Evolutionary conservation across 2,113 vertebrate species (phyloP).

Genomic region (Mesembrinibis cayennensis): DNA sequence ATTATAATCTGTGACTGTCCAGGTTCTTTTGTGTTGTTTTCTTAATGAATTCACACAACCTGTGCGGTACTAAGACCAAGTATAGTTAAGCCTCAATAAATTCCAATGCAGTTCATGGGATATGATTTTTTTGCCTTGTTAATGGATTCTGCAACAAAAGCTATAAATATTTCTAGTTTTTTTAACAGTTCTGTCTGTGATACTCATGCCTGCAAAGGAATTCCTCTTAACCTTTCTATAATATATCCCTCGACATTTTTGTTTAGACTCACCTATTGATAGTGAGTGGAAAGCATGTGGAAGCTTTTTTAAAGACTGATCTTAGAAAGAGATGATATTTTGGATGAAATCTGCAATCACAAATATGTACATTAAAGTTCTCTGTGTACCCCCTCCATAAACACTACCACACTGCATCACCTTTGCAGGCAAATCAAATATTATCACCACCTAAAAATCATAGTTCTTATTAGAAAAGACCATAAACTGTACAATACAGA

Average conservation of each 20-base stretch:
- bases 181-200: neutral
- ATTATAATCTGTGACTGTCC: neutral
- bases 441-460: neutral
- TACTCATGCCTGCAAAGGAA: neutral
- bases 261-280: neutral
- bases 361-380: neutral
- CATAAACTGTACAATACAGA: neutral
- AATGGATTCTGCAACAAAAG: neutral
- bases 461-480: neutral
- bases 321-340: neutral
- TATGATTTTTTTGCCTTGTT: neutral
- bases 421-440: neutral
- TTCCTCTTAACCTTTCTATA: neutral
- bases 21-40: neutral
- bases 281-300: neutral
- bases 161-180: neutral
- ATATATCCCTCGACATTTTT: neutral
- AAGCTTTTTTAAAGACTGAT: neutral
- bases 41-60: neutral
- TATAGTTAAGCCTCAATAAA: neutral
- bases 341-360: neutral
- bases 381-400: neutral
- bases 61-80: neutral
- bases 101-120: neutral
- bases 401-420: neutral